These are phyloP conservation scores for Mechanitis mazaeus DNA, from an alignment of 2,888 invertebrate genomes.

Conservation along the genomic window DNA sequence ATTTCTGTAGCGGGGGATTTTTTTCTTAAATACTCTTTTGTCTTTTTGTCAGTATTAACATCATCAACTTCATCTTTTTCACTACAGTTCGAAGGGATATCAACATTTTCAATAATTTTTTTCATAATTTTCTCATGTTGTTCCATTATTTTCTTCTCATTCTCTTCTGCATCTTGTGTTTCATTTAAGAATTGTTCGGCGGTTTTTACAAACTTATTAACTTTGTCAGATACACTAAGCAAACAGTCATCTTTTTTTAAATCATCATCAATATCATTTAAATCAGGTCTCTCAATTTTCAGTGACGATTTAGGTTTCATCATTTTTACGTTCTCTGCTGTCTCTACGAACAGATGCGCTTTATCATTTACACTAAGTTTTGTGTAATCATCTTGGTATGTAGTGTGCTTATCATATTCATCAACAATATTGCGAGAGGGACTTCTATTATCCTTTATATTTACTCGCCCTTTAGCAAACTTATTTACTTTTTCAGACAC, in stretches of 20 bases:
- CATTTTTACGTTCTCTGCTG: slow-evolving; percentile 75
- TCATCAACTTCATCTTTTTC: slow-evolving; percentile 28
- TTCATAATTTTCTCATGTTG: slow-evolving; percentile 66
- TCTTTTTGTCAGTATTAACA: slow-evolving; percentile 29
- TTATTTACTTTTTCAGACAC: slow-evolving; percentile 83
- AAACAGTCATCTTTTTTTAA: slow-evolving; percentile 78
- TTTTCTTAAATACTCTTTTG: slow-evolving; percentile 33
- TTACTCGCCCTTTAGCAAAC: slow-evolving; percentile 72
- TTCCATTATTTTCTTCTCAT: slow-evolving; percentile 61
- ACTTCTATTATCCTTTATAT: slow-evolving; percentile 56
- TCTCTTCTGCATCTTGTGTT: slow-evolving; percentile 51
- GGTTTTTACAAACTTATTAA: slow-evolving; percentile 79
- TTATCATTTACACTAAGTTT: slow-evolving; percentile 80
- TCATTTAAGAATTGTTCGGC: slow-evolving; percentile 73
- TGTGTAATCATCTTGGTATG: slow-evolving; percentile 68
- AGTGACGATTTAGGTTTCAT: slow-evolving; percentile 54
- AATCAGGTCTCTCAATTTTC: slow-evolving; percentile 68
- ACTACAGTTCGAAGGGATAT: slow-evolving; percentile 37
- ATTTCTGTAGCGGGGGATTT: slow-evolving; percentile 44
- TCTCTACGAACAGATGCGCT: slow-evolving; percentile 79
- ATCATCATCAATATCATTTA: slow-evolving; percentile 75
- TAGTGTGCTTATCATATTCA: slow-evolving; percentile 74
- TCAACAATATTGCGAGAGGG: slow-evolving; percentile 61
- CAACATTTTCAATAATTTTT: slow-evolving; percentile 48
- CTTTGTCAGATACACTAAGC: slow-evolving; percentile 80